phyloP scores from a whole-genome alignment of 2,888 invertebrate genomes.

The Amphipoea oculea region DNA sequence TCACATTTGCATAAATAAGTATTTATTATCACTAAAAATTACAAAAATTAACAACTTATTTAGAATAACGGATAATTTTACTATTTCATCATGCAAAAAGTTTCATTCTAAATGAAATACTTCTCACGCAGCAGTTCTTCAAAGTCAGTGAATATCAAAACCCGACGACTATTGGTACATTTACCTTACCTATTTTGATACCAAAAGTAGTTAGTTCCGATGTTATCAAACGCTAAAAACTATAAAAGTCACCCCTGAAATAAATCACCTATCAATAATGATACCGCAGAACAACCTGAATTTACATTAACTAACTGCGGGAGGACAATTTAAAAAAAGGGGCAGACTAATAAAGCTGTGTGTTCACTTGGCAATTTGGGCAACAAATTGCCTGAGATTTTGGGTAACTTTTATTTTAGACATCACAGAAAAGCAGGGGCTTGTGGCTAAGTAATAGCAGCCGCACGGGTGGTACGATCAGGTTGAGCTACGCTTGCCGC shows the following conservation, averaged over 20 bases:
- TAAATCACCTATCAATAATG: conserved; percentile 78
- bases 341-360: conserved; percentile 29
- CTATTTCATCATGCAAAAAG: too few relatives aligned
- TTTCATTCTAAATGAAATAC: too few relatives aligned
- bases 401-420: not conserved
- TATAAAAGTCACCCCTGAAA: conserved; percentile 68
- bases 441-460: not conserved
- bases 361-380: conserved; percentile 36
- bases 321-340: conserved; percentile 62
- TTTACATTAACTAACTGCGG: conserved; percentile 72
- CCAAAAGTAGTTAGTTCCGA: conserved; percentile 42
- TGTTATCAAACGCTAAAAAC: conserved; percentile 61
- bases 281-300: conserved; percentile 69
- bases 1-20: too few relatives aligned
- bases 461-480: too few relatives aligned
- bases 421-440: not conserved
- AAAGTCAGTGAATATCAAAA: too few relatives aligned
- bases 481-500: too few relatives aligned
- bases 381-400: not conserved
- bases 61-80: too few relatives aligned
- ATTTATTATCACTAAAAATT: too few relatives aligned
- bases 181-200: conserved; percentile 43
- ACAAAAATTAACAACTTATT: too few relatives aligned
- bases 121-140: too few relatives aligned
- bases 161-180: too few relatives aligned